phyloP scores from a whole-genome alignment of 2,113 vertebrate species.

The Lontra canadensis region DNA sequence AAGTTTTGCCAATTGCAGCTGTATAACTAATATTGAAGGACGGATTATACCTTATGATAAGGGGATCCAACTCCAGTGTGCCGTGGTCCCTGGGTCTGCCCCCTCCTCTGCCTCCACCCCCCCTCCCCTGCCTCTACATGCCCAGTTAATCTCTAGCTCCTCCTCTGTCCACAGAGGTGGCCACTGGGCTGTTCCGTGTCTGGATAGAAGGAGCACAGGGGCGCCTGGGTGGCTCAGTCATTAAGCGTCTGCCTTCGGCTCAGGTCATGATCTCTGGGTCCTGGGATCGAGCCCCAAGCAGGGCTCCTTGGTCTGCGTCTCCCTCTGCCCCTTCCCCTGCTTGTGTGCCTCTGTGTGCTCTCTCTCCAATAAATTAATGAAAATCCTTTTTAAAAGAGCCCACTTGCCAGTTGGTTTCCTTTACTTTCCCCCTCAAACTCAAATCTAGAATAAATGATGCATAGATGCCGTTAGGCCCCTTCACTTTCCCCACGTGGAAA shows the following conservation, averaged over 20 bases:
- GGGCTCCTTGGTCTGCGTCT: neutral
- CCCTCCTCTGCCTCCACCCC: neutral
- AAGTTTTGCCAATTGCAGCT: neutral
- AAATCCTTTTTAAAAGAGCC: neutral
- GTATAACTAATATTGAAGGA: neutral
- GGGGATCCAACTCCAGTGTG: neutral
- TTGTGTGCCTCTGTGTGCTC: neutral
- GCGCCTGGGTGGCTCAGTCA: neutral
- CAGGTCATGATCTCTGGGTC: no score
- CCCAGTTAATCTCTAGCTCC: fast-evolving
- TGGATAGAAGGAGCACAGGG: neutral
- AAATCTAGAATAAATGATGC: neutral
- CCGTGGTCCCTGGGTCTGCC: no score
- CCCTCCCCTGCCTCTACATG: neutral
- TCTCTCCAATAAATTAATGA: neutral
- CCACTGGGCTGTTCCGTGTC: neutral
- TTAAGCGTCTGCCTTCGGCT: no score
- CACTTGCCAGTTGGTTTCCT: neutral
- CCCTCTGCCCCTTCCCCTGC: neutral
- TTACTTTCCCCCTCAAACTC: neutral
- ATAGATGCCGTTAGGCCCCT: neutral
- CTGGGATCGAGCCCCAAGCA: neutral
- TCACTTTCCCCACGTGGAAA: neutral
- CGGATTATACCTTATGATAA: fast-evolving
- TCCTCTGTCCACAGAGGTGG: neutral